phyloP scores from a whole-genome alignment of 2,888 invertebrate species.

The Biston betularia region DNA sequence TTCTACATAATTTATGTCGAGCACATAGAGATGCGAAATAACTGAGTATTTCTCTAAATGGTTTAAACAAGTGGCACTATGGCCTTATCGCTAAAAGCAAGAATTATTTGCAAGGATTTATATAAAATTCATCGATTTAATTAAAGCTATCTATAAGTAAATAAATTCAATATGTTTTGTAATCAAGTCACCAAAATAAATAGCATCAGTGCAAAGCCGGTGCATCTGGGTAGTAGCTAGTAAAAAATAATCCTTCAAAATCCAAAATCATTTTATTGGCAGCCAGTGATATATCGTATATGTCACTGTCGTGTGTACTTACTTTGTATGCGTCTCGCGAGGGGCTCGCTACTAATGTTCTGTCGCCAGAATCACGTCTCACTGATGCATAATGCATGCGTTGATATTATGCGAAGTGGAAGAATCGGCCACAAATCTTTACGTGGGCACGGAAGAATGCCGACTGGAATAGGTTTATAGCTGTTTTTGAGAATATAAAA shows the following conservation, averaged over 20 bases:
- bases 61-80: no score
- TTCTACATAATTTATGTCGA: no score
- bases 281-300: conserved; percentile 1
- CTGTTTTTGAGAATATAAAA: conserved; percentile 15
- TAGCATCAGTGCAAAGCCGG: no score
- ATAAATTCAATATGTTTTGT: no score
- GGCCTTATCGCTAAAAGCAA: no score
- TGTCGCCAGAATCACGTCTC: conserved; percentile 67
- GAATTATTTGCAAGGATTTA: no score
- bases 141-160: no score
- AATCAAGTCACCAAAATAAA: no score
- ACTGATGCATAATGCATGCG: conserved; percentile 72
- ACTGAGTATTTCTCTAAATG: no score
- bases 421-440: conserved; percentile 40
- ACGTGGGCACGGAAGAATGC: conserved; percentile 41
- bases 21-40: no score
- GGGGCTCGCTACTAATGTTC: conserved; percentile 73
- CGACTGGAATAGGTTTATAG: conserved; percentile 26
- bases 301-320: not conserved
- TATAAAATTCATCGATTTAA: no score
- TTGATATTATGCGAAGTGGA: conserved; percentile 62
- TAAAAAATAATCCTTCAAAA: not conserved
- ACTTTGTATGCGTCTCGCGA: conserved; percentile 66
- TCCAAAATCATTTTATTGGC: conserved; percentile 3
- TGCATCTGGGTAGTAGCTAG: not conserved